A percentile compares a stretch with the other conserved stretches of the same genome.
Conservation (phyloP, 2,113 vertebrate species). For the Macrotus californicus region DNA sequence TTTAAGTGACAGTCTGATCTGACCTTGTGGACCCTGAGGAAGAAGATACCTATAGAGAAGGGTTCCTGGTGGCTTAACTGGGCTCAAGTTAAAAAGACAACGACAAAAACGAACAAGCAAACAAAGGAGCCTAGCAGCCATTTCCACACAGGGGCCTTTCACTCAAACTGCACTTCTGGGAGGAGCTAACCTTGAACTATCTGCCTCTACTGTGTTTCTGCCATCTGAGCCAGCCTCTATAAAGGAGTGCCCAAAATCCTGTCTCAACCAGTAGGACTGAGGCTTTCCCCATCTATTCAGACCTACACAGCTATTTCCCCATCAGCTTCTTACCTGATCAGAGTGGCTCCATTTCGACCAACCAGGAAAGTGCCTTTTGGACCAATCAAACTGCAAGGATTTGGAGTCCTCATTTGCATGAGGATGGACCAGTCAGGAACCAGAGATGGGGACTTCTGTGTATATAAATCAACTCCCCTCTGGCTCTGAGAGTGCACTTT, state of each 20-base stretch:
- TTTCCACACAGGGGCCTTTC: neutral
- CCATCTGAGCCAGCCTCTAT: neutral
- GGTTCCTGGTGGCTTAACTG: neutral
- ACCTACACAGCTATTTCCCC: neutral
- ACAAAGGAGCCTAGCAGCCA: neutral
- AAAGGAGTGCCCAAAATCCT: neutral
- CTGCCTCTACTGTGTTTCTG: neutral
- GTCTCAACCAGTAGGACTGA: neutral
- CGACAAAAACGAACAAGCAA: neutral
- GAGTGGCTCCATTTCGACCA: neutral
- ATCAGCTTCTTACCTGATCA: neutral
- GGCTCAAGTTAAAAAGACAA: neutral
- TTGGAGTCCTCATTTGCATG: neutral
- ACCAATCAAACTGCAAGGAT: neutral
- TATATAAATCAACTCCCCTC: neutral
- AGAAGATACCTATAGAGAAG: neutral
- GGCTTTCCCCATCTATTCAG: neutral
- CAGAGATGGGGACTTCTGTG: neutral
- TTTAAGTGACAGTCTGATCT: neutral
- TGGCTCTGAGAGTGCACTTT: neutral
- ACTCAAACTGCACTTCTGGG: neutral
- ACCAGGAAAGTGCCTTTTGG: neutral
- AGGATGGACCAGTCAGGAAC: neutral
- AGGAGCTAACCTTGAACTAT: neutral
- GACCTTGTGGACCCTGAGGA: neutral